Evolutionary conservation across 2,888 invertebrate genomes (phyloP), one percentile per base, ranked within the genome.

Genomic region (Hyppa rectilinea): DNA sequence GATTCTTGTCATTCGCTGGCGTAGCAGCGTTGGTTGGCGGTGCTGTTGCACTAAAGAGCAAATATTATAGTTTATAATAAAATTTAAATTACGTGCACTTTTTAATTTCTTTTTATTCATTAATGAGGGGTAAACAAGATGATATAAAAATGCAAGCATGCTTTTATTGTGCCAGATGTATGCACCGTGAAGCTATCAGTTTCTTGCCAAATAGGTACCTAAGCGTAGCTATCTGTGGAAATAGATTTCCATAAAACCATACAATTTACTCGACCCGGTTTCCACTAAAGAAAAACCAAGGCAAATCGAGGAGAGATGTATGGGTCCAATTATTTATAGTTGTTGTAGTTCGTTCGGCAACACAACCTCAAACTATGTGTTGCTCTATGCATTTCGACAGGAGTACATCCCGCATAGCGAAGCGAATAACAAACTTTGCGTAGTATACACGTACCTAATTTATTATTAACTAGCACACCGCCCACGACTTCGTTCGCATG

Each of bases 1-100:
- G 68, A 58, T 56, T 71, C 3, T 58, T 82, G 26, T 64, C 74
- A 2, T 45, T 81, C 0, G 63, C 80, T 12, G 82, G 81, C 38
- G 17, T 81, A 29, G 66, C 75, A 29, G 75, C 73, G 0, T 9
- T 83, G 23, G 31, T 62, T 61, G 85, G 66, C 38, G 63, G 64
- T 50, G 71, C 59, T n/a, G 26, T 67, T 49, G 75, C 49, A 9
- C 36, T 81, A 7, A 81, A 71, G 29, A 26, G 50, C 0, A 75
- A 73, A 59, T 12, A 69, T 43, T 58, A 56, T 47, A 31, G 53
- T 10, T 61, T 31, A 36, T 47, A 80, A 58, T 65, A 60, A 58
- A 63, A 31, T 40, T 50, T 17, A 14, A 40, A 7, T 40, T 12
- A 53, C 9, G 4, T 53, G 9, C 7, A 14, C 2, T 40, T 40